Evolutionary conservation across 37 sponge, comb jelly and placozoan genomes (phyloP).

Genomic region (Theonella swinhoei): DNA sequence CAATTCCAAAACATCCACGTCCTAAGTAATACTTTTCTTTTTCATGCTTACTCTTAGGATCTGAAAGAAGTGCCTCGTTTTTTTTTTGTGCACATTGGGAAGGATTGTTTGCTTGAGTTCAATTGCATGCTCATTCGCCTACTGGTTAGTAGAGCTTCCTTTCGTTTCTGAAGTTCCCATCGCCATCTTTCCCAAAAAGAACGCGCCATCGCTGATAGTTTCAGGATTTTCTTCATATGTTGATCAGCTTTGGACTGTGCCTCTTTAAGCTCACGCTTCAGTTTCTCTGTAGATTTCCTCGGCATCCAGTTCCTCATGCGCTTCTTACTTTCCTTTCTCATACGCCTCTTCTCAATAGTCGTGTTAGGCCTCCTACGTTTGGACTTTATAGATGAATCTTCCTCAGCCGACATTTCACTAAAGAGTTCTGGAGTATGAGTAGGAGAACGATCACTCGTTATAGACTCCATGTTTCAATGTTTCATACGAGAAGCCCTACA

Average conservation of each 20-base stretch:
- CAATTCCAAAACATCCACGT: conserved; percentile 24
- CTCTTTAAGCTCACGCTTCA: background rate
- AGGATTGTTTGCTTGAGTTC: background rate
- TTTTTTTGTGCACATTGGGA: conserved; percentile 2
- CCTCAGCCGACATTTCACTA: background rate
- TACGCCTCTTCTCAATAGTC: background rate
- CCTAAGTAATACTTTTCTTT: background rate
- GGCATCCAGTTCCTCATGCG: background rate
- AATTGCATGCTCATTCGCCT: background rate
- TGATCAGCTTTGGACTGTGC: background rate
- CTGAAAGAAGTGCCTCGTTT: background rate
- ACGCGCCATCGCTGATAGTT: conserved; percentile 7
- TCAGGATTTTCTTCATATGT: background rate
- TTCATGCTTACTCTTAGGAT: background rate
- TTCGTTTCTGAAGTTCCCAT: conserved; percentile 22
- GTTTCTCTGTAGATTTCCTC: background rate
- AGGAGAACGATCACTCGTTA: no score
- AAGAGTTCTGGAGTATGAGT: no score
- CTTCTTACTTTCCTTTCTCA: background rate
- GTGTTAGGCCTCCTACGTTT: background rate
- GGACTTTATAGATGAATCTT: background rate
- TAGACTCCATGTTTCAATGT: no score
- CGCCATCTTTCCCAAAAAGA: conserved; percentile 18
- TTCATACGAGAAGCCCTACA: no score
- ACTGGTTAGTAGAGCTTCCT: background rate